phyloP scores from a whole-genome alignment of 2,113 vertebrate species.

The Anolis sagrei region DNA sequence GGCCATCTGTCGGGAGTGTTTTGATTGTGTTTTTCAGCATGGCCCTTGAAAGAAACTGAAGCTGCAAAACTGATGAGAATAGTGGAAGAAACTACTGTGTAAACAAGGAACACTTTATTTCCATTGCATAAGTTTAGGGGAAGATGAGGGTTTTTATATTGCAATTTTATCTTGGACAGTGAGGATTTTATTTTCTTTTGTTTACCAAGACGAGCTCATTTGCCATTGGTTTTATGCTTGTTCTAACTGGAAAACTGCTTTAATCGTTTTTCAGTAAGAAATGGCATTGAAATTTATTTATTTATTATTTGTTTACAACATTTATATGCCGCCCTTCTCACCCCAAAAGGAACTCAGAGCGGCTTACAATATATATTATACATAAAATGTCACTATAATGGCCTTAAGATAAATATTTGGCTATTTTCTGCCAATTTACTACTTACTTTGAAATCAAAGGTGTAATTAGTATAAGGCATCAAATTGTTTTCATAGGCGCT shows the following conservation, averaged over 20 bases:
- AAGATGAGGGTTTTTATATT: not conserved
- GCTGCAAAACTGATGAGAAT: not conserved
- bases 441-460: slow-evolving; percentile 97
- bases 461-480: slow-evolving; percentile 99
- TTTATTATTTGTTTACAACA: too few species aligned
- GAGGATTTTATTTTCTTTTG: not conserved
- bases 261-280: not conserved
- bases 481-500: slow-evolving; percentile 96
- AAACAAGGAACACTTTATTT: not conserved
- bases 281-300: too few species aligned
- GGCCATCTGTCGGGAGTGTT: too few species aligned
- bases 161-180: not conserved
- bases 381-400: too few species aligned
- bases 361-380: too few species aligned
- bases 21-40: too few species aligned
- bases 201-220: not conserved
- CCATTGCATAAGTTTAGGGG: not conserved
- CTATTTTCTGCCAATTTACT: not conserved
- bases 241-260: not conserved
- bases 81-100: not conserved
- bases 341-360: too few species aligned
- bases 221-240: not conserved
- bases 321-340: too few species aligned
- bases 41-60: not conserved
- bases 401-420: not conserved